Base-by-base conservation (phyloP, 2,888 invertebrate genomes). In the Chrysomela aeneicollis region DNA sequence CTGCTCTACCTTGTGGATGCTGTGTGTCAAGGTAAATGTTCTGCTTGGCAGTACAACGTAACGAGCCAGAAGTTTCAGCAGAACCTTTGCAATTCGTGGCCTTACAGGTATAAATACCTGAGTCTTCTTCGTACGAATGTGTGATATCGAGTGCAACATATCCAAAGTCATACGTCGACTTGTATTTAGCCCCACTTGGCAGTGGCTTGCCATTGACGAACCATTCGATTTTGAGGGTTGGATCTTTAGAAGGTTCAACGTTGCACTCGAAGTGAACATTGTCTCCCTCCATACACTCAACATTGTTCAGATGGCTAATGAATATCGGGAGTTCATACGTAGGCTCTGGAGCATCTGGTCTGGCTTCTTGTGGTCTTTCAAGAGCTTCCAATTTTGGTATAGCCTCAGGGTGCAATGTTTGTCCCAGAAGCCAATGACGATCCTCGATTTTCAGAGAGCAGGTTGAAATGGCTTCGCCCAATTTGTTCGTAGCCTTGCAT, bases 91-190 rank as follows among this genome's bases (percentile, higher is more conserved):
- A 91, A 79, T 96, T 96, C 1, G 91, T 93, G 15, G 95, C 95
- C 82, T 92, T 94, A 78, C 94, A 94, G 30, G 93, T 94, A 75
- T 95, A 94, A 69, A 96, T 88, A 54, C 97, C 97, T 61, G 94
- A 95, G 83, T 97, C 96, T 84, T 96, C 94, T 69, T 93, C 92
- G 78, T 96, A 95, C 0, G 92, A 89, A 73, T 94, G 93, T 61
- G 87, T 90, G 69, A 97, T 88, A 78, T 97, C 97, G 75, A 99
- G 85, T 15, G 96, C 91, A 9, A 98, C 94, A 78, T 93, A 96
- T 63, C 98, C 98, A 82, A 99, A 98, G 82, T 99, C 98, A 79
- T 96, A 94, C 15, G 92, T 93, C 22, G 94, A 92, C 83, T 95
- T 94, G 81, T 92, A 97, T 79, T 97, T 90, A 54, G 97, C 90